Base-by-base conservation (phyloP, 2,113 vertebrate species). In the Ascaphus truei region DNA sequence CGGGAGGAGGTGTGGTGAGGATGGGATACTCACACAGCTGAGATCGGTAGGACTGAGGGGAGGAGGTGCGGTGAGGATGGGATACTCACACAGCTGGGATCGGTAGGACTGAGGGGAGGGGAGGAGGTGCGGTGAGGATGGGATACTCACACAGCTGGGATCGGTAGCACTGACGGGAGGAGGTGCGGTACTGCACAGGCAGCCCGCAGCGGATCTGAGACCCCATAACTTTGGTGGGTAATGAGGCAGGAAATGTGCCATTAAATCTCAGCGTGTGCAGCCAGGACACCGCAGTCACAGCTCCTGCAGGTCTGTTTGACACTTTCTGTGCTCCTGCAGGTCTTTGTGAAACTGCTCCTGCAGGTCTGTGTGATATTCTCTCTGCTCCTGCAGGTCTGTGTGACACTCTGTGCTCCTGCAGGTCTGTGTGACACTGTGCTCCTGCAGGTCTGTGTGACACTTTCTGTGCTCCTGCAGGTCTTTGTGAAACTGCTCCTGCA, bases 181-280 rank as follows among this genome's bases (percentile, higher is more conserved):
- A 57, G 45, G 56, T 23, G 33, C 39, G 31, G 51, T 69, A 23
- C 43, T 51, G 56, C 67, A 52, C 45, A 52, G 25, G 48, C 45
- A 71, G 56, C 66, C 57, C 27, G 52, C 33, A 48, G 65, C 29
- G 41, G 53, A 52, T 36, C 53, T 15, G 25, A 23, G 0, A 16
- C 64, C 48, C 73, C 0, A 0, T 27, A 33, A 69, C 64, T 75
- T 77, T 2, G 62, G 72, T 45, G 63, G 63, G 62, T 73, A 67
- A 67, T 61, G 56, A 73, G 50, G 56, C 39, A 72, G 73, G 67
- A 81, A 72, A 62, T 3, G 48, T 43, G 62, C 31, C 57, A 71
- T 69, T 69, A 69, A 47, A 69, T 69, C 57, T 57, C 39, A 69
- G 67, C 16, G 27, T 67, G 64, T 50, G 55, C 66, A 50, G 55